These are phyloP conservation scores for Drosophila sechellia DNA, from an alignment of 1,140 invertebrate species.

Conservation along the genomic window DNA sequence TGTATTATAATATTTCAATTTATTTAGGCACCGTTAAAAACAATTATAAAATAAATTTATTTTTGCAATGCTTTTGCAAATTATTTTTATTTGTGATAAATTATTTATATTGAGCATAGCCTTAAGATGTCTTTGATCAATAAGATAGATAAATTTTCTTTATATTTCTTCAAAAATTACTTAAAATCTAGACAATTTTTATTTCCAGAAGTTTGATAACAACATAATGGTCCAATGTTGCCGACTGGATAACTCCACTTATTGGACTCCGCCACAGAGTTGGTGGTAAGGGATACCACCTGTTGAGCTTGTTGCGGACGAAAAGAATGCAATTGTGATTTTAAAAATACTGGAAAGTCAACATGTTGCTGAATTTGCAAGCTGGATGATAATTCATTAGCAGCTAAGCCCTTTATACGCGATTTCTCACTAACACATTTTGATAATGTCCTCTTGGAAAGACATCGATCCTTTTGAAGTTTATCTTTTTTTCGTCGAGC, in stretches of 20 bases:
- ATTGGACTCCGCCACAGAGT: conserved; percentile 18
- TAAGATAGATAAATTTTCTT: background rate
- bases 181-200: conserved; percentile 38
- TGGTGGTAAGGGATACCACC: conserved; percentile 25
- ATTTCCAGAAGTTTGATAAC: conserved; percentile 36
- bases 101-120: background rate
- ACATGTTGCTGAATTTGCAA: conserved; percentile 61
- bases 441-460: conserved; percentile 22
- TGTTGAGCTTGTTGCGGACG: conserved; percentile 47
- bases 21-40: conserved; percentile 1
- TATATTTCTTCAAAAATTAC: conserved; percentile 2
- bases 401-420: conserved; percentile 4
- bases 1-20: background rate
- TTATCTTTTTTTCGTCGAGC: conserved; percentile 31
- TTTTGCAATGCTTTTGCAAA: background rate
- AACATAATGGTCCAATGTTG: conserved; percentile 37
- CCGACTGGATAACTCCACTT: conserved; percentile 31
- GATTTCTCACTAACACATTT: conserved; percentile 32
- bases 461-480: conserved; percentile 19
- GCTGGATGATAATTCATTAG: conserved; percentile 24
- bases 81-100: background rate
- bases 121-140: background rate
- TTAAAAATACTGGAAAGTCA: conserved; percentile 61
- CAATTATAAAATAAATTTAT: background rate
- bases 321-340: conserved; percentile 50